These are phyloP conservation scores for Plutomurus gul DNA, from an alignment of 1,140 invertebrate genomes.

Conservation along the genomic window DNA sequence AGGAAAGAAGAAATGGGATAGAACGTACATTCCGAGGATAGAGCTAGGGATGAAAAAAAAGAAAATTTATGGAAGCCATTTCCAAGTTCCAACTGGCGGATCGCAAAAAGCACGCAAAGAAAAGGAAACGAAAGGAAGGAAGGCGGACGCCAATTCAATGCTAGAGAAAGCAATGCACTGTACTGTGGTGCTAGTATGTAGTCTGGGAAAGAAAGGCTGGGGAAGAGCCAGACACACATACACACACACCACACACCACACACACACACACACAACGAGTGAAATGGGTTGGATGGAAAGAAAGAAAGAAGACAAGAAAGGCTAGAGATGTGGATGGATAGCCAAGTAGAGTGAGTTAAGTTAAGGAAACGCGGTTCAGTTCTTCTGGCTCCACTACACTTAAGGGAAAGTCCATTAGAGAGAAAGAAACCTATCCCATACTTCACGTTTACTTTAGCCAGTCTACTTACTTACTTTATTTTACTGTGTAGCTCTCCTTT, in stretches of 20 bases:
- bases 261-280: neutral
- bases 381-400: constrained; percentile 39
- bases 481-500: constrained; percentile 21
- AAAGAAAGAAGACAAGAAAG: no score
- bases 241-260: no score
- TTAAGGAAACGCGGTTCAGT: neutral
- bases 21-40: neutral
- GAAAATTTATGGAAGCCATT: constrained; percentile 52
- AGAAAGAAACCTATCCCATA: constrained; percentile 52
- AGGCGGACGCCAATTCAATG: neutral
- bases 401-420: constrained; percentile 54
- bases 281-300: neutral
- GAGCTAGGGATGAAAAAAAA: constrained; percentile 37
- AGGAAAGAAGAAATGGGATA: constrained; percentile 32
- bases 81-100: constrained; percentile 43
- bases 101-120: constrained; percentile 47
- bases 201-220: no score
- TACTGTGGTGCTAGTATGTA: no score
- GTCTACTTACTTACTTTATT: constrained; percentile 22
- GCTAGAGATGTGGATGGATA: no score
- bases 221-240: no score
- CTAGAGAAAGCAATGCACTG: neutral
- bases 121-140: constrained; percentile 3
- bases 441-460: constrained; percentile 46
- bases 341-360: no score